Evolutionary conservation across 2,888 invertebrate species (phyloP).

Genomic region (Cyclophora punctaria): DNA sequence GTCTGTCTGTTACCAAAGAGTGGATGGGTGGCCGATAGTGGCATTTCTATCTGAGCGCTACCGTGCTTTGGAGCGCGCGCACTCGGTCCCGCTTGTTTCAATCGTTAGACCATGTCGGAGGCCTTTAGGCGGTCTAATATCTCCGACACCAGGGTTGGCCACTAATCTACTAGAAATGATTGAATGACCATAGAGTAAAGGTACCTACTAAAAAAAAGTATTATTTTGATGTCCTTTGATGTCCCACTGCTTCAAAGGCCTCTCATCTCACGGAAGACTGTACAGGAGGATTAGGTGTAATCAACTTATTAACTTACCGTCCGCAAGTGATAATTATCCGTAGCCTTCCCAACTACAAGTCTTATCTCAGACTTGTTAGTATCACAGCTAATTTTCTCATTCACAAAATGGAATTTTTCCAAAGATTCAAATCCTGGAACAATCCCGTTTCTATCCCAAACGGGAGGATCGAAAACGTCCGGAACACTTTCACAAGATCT

Average conservation of each 20-base stretch:
- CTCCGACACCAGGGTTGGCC: too few relatives aligned
- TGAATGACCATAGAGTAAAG: too few relatives aligned
- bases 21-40: neutral
- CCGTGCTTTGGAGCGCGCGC: too few relatives aligned
- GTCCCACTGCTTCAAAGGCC: too few relatives aligned
- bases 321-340: slow-evolving; percentile 23
- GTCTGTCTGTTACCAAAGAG: neutral
- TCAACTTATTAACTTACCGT: slow-evolving; percentile 30
- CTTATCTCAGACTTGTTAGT: slow-evolving; percentile 12
- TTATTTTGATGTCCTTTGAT: too few relatives aligned
- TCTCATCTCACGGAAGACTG: too few relatives aligned
- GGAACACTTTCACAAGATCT: slow-evolving; percentile 28
- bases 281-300: neutral
- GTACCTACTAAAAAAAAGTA: too few relatives aligned
- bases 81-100: neutral
- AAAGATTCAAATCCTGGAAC: slow-evolving; percentile 23
- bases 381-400: slow-evolving; percentile 35
- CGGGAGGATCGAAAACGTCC: slow-evolving; percentile 32
- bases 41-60: too few relatives aligned
- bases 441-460: slow-evolving; percentile 31
- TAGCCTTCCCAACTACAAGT: slow-evolving; percentile 18
- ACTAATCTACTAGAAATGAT: too few relatives aligned
- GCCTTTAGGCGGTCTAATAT: neutral
- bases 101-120: neutral
- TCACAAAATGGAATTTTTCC: slow-evolving; percentile 34